These are phyloP conservation scores for Melanaphis sacchari DNA, from an alignment of 1,140 invertebrate genomes.

Conservation along the genomic window DNA sequence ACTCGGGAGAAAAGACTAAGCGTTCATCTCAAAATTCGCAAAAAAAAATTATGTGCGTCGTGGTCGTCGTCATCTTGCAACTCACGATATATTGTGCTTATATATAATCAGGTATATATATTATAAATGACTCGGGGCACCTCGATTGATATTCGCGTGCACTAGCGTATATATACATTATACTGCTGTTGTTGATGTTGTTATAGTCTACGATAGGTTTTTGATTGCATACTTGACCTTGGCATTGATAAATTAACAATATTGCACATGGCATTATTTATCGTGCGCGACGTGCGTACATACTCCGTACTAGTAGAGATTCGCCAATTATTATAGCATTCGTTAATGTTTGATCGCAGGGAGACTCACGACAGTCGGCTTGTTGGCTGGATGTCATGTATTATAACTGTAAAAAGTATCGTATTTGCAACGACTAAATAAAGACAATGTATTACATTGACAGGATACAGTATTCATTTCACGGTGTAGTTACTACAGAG, in stretches of 20 bases:
- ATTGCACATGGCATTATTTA: not conserved
- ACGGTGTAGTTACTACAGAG: not conserved
- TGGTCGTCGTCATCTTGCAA: not conserved
- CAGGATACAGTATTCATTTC: no score
- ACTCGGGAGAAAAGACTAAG: not conserved
- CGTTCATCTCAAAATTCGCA: not conserved
- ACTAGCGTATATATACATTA: not conserved
- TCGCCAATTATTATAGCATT: not conserved
- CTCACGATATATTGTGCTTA: not conserved
- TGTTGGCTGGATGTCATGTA: not conserved
- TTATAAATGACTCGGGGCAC: not conserved
- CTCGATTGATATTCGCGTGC: not conserved
- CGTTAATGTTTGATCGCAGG: not conserved
- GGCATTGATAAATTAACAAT: constrained; percentile 13
- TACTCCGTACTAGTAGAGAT: not conserved
- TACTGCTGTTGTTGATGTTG: not conserved
- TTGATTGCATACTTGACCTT: not conserved
- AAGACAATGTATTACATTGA: not conserved
- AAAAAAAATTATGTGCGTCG: not conserved
- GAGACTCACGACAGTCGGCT: not conserved
- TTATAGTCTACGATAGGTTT: not conserved
- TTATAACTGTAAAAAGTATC: not conserved
- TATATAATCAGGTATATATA: not conserved
- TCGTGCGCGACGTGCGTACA: no score
- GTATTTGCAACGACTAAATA: not conserved